phyloP scores from a whole-genome alignment of 2,888 invertebrate species.

The Sesia apiformis region DNA sequence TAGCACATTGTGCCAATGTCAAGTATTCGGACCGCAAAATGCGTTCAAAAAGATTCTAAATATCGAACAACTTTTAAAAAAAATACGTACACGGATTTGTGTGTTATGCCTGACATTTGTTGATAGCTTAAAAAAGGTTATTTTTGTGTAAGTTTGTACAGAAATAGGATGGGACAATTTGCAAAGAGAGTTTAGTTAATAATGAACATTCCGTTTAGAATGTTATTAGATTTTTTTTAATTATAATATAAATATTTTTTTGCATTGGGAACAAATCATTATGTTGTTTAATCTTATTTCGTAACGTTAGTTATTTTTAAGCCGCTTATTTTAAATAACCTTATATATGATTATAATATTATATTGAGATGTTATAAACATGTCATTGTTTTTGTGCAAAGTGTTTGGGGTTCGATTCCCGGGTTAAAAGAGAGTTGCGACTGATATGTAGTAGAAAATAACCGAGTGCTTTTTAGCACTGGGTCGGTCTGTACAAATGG shows the following conservation, averaged over 20 bases:
- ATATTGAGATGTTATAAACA: conserved; percentile 70
- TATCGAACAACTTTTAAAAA: conserved; percentile 48
- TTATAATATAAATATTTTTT: conserved; percentile 59
- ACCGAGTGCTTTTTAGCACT: conserved; percentile 39
- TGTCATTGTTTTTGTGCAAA: conserved; percentile 70
- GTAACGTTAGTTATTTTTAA: conserved; percentile 73
- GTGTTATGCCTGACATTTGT: conserved; percentile 65
- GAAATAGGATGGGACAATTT: conserved; percentile 73
- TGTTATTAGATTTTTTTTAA: conserved; percentile 69
- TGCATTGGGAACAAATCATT: conserved; percentile 72
- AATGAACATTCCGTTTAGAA: conserved; percentile 73
- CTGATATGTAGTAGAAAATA: conserved; percentile 66
- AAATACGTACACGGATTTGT: conserved; percentile 55
- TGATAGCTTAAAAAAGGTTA: conserved; percentile 64
- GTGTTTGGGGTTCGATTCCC: conserved; percentile 60
- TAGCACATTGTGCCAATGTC: too few species aligned
- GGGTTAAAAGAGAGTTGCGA: conserved; percentile 64
- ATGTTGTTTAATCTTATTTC: conserved; percentile 74
- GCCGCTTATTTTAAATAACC: conserved; percentile 68
- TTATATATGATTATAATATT: conserved; percentile 62
- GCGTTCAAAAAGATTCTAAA: conserved; percentile 16
- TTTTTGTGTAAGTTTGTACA: conserved; percentile 72
- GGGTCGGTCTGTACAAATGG: conserved; percentile 68
- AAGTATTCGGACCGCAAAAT: conserved; percentile 18
- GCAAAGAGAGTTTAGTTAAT: conserved; percentile 73